Evolutionary conservation across 2,797 vertebrate genomes (phyloP), one percentile per base, ranked within the genome.

Genomic region (Cyclura pinguis): DNA sequence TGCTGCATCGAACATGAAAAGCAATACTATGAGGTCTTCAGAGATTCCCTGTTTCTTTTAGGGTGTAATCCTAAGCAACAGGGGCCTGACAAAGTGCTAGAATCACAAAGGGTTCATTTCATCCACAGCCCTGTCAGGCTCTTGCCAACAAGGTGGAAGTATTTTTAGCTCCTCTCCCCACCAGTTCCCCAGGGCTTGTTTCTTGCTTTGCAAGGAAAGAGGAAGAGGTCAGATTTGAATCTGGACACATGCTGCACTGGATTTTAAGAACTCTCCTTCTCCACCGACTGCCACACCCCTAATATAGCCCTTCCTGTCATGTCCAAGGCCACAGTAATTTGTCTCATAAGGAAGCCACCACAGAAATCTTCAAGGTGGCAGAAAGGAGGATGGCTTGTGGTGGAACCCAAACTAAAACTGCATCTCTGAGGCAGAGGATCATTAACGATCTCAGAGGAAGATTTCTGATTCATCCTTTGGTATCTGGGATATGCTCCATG

Each of bases 1-100:
- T 95, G 93, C 95, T 92, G 91, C 92, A 92, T 47, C 84, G 90
- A 94, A 88, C 24, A 88, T 94, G 86, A 92, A 92, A 47, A 91
- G 93, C 92, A 93, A 91, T 62, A 90, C 92, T 92, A 52, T 0
- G 81, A 72, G 38, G 74, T 90, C 94, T 96, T 95, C 89, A 94
- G 93, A 95, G 82, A 35, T 1, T 64, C 20, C 12, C 87, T 27
- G 69, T 91, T 95, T 89, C 69, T 64, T 74, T 86, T 82, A 82
- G 91, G 86, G 81, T 24, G 8, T 18, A 42, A 73, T 13, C 72
- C 13, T 35, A n/a, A 73, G 38, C 16, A 27, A 22, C 3, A 24
- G 20, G 12, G 38, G 2, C 1, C 18, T 32, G 12, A 32, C 13
- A 69, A 0, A 22, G 74, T 77, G 2, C 38, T 77, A 22, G 35